These are phyloP conservation scores for Dioctria linearis DNA, from an alignment of 2,888 invertebrate species.

Conservation along the genomic window DNA sequence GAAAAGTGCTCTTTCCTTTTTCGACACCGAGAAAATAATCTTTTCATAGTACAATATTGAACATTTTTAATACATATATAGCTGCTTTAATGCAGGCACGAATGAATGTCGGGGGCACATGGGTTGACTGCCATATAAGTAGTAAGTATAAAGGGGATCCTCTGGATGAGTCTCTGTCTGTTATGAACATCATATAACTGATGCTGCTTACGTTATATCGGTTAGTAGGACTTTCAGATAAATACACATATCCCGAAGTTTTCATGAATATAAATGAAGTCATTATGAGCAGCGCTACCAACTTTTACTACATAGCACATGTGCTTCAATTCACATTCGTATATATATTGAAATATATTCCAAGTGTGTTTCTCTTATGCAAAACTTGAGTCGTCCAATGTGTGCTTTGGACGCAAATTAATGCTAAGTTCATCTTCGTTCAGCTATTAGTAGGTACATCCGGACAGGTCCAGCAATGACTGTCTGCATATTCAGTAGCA, in stretches of 20 bases:
- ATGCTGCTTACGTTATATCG: slow-evolving; percentile 35
- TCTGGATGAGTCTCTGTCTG: background rate
- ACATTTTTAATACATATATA: too few relatives aligned
- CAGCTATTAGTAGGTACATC: slow-evolving; percentile 11
- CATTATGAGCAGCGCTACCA: slow-evolving; percentile 55
- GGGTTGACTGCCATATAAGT: too few relatives aligned
- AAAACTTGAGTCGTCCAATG: background rate
- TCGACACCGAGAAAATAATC: slow-evolving; percentile 10
- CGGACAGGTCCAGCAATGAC: background rate
- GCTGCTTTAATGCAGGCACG: background rate
- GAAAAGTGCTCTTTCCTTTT: slow-evolving; percentile 2
- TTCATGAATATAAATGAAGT: slow-evolving; percentile 59
- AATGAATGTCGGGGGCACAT: background rate
- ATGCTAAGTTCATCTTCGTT: background rate
- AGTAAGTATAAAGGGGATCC: background rate
- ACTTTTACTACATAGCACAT: slow-evolving; percentile 42
- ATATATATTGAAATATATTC: slow-evolving; percentile 22
- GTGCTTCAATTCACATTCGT: slow-evolving; percentile 11
- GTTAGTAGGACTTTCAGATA: slow-evolving; percentile 57
- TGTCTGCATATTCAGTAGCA: too few relatives aligned
- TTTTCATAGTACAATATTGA: background rate
- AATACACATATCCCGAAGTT: slow-evolving; percentile 57
- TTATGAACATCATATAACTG: background rate
- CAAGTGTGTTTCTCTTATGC: background rate
- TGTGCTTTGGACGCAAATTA: slow-evolving; percentile 1